A percentile compares a stretch with the other conserved stretches of the same genome.
These are phyloP conservation scores for Melieria omissa DNA, from an alignment of 2,888 invertebrate species.

Conservation along the genomic window DNA sequence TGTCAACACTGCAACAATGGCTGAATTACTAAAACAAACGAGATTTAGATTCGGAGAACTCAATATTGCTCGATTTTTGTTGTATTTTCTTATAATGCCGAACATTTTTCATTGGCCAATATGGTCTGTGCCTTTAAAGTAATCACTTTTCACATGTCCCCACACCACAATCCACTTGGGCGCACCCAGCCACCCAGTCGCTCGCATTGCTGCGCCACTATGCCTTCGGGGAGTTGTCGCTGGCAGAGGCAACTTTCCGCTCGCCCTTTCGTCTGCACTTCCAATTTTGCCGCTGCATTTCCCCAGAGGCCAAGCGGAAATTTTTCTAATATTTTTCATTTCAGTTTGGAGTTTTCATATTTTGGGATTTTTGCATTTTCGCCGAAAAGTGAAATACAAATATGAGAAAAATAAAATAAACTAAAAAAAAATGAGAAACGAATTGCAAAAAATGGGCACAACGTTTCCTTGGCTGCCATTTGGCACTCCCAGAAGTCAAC, in stretches of 20 bases:
- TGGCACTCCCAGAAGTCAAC: slow-evolving; percentile 17
- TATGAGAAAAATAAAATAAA: background rate
- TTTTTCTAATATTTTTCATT: slow-evolving; percentile 41
- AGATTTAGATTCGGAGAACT: no score
- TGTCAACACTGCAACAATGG: no score
- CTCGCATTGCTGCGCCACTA: background rate
- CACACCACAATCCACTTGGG: no score
- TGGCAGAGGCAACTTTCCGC: background rate
- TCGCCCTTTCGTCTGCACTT: background rate
- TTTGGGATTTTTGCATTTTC: background rate
- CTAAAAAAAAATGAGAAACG: background rate
- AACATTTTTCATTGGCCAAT: no score
- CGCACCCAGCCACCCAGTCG: no score
- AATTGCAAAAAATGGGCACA: background rate
- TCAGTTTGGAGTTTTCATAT: background rate
- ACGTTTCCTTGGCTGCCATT: slow-evolving; percentile 17
- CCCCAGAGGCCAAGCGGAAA: slow-evolving; percentile 28
- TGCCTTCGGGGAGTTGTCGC: background rate
- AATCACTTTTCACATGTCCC: no score
- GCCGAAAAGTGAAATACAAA: no score
- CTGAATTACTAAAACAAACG: no score
- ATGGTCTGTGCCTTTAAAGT: no score
- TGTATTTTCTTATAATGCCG: no score
- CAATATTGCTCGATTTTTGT: no score
- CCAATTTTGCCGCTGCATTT: background rate